Base-by-base conservation (phyloP, 2,888 invertebrate species). In the Tenthredo scrophulariae region DNA sequence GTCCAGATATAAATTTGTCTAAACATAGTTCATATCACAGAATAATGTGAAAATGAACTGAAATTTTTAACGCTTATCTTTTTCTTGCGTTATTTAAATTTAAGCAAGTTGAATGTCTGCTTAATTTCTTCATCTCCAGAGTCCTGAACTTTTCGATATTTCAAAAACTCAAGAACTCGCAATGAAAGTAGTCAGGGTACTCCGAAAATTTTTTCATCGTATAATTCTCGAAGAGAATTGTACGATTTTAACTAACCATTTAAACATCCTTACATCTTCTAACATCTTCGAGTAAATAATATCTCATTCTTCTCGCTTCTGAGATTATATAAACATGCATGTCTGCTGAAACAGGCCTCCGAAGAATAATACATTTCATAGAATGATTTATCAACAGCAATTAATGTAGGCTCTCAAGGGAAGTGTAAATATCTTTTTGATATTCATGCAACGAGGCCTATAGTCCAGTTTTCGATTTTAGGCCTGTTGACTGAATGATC, bases 1-100 rank as follows among this genome's bases (percentile, higher is more conserved):
- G 50, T 79, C 58, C 6, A 54, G 58, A 54, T 33, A 54, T 29
- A 22, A 29, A 62, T 58, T 77, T 3, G 33, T 54, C 3, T n/a
- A 46, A 77, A 18, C 50, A 50, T 29, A 26, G 50, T 33, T 77
- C 29, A 54, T 77, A 54, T 77, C 77, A 77, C 77, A 77, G 54
- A 77, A 77, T 9, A 77, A 77, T 77, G 50, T 50, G 77, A 77
- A 7, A 54, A 54, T 50, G 29, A 54, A 50, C 15, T 54, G 6
- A 33, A 54, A 77, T 46, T 50, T 15, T 26, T 77, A 54, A 77
- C 29, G 33, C 15, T 15, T 29, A 77, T 43, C 22, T 22, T 43
- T 22, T 74, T 74, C 2, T 22, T n/a, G 72, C 33, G n/a, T 26
- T 70, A 18, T 70, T 37, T 37, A 18, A 70, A 70, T 70, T 29